phyloP scores from a whole-genome alignment of 2,888 invertebrate genomes.

The Automeris io region DNA sequence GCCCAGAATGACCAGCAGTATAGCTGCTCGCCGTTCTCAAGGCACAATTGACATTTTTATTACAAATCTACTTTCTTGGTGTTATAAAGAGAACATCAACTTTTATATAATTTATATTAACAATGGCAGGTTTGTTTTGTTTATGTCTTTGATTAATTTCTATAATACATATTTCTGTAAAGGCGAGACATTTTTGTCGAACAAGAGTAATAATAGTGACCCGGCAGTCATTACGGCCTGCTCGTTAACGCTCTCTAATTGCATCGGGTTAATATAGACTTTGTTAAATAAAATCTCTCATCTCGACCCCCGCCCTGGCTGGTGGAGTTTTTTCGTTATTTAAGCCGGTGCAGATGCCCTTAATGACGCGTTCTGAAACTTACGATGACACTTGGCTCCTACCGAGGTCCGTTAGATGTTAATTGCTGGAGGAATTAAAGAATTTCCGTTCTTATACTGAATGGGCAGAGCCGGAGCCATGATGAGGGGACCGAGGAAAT shows the following conservation, averaged over 20 bases:
- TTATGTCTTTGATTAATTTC: too few relatives aligned
- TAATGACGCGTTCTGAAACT: constrained; percentile 76
- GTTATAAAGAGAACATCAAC: too few relatives aligned
- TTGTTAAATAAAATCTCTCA: constrained; percentile 77
- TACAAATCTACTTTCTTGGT: too few relatives aligned
- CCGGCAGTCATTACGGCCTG: constrained; percentile 67
- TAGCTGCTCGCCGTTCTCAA: too few relatives aligned
- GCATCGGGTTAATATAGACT: constrained; percentile 77
- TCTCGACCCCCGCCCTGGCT: constrained; percentile 38
- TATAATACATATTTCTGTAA: too few relatives aligned
- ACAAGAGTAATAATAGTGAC: constrained; percentile 43
- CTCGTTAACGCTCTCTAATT: constrained; percentile 76
- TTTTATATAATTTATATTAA: too few relatives aligned
- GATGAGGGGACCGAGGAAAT: constrained; percentile 18
- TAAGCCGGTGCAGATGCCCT: constrained; percentile 73
- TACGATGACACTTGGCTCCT: constrained; percentile 75
- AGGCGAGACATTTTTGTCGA: constrained; percentile 9
- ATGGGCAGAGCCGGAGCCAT: constrained; percentile 52
- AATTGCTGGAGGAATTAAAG: constrained; percentile 73
- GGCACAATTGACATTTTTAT: too few relatives aligned
- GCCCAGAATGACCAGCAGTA: too few relatives aligned
- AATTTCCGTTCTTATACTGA: constrained; percentile 61
- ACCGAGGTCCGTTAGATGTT: constrained; percentile 50
- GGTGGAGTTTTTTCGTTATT: constrained; percentile 74
- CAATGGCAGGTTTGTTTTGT: too few relatives aligned